Percentiles rank a stretch among this genome's conserved stretches.
Evolutionary conservation across 2,113 vertebrate genomes (phyloP).

Genomic region (Paratilapia polleni): DNA sequence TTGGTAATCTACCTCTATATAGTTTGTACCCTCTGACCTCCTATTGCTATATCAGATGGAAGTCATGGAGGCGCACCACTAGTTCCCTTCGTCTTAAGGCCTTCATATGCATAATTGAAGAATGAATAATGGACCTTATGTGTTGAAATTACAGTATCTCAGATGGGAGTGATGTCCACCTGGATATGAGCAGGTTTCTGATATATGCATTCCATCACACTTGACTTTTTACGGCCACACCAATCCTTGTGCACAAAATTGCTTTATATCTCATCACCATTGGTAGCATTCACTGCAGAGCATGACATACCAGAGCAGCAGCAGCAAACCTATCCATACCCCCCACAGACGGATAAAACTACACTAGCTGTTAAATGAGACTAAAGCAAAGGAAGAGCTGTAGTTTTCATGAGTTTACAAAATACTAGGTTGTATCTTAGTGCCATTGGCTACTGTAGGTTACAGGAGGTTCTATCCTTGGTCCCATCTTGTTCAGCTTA

Average conservation of each 20-base stretch:
- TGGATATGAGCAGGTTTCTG: neutral
- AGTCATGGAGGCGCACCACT: slow-evolving; percentile 31
- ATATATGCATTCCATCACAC: neutral
- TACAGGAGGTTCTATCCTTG: too few relatives aligned
- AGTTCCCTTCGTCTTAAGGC: neutral
- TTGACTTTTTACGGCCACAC: neutral
- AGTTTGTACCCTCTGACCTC: slow-evolving; percentile 45
- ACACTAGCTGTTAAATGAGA: neutral
- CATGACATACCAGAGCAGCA: neutral
- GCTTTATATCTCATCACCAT: slow-evolving; percentile 11
- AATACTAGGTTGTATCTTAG: neutral
- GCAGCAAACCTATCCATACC: neutral
- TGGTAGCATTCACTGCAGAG: neutral
- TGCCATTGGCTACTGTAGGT: neutral
- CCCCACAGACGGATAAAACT: neutral
- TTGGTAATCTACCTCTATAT: slow-evolving; percentile 41
- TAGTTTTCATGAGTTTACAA: neutral
- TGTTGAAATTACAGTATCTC: slow-evolving; percentile 15
- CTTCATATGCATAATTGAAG: slow-evolving; percentile 34
- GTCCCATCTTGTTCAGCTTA: too few relatives aligned
- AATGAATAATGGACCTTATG: slow-evolving; percentile 21
- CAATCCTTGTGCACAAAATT: neutral
- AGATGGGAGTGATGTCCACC: neutral
- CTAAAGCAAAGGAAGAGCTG: neutral
- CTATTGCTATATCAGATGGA: slow-evolving; percentile 29